Evolutionary conservation across 2,113 vertebrate species (phyloP), one percentile per base, ranked within the genome.

Genomic region (Sturnus vulgaris): DNA sequence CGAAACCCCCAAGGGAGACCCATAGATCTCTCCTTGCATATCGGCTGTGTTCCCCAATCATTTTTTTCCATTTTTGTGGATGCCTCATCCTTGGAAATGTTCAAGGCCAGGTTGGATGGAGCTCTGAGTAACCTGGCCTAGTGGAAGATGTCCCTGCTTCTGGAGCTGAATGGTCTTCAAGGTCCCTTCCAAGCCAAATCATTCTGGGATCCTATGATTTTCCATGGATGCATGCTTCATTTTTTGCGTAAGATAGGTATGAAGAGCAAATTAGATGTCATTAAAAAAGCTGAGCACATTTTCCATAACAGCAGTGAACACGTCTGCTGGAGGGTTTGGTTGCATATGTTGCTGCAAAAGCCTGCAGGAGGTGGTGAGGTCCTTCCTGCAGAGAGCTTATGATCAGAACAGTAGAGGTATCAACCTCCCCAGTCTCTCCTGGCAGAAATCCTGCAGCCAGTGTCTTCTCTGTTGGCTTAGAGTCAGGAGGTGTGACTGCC

Each of bases 41-140:
- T 33, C 25, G 3, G 0, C 6, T 14, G 4, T 0, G 1, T 35
- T 47, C 31, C 42, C 10, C 0, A 0, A 11, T 20, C 21, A 3
- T 5, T n/a, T 39, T 76, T 40, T 70, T 57, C 11, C 9, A 2
- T 60, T 53, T 66, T 11, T 76, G 21, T 55, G 63, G 21, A 3
- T 42, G 17, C 25, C 21, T 12, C 10, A 27, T n/a, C 16, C 21
- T 61, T 70, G 21, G 4, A 42, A 49, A 13, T 56, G 25, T 42
- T 42, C 35, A 31, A 35, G 35, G 15, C 47, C 35, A 23, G 5
- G 2, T 42, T 82, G 21, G 31, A 35, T 42, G 10, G 7, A 25
- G 14, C 30, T 68, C 18, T 68, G 47, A 82, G 22, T 30, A 49
- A 69, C 11, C 11, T 49, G 40, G 35, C 35, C 30, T 47, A 22